A percentile compares a stretch with the other conserved stretches of the same genome.
These are phyloP conservation scores for Himantopus leucocephalus DNA, from an alignment of 2,113 vertebrate genomes.

Conservation along the genomic window DNA sequence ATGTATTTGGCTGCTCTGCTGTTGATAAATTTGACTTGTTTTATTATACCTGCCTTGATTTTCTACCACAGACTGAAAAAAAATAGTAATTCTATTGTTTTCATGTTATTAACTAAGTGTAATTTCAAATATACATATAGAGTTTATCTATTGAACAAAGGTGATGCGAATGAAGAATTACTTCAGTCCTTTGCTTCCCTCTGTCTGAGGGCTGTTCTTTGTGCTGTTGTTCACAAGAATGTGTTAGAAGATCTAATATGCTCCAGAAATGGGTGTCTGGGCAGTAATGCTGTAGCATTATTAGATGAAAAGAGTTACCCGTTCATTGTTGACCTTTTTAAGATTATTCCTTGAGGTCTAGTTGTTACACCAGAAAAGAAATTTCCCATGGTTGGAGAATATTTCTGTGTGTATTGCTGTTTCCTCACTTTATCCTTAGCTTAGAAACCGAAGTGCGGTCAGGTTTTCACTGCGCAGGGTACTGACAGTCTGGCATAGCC, in stretches of 20 bases:
- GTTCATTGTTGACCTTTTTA: background rate
- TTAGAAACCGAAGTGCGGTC: background rate
- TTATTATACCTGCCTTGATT: background rate
- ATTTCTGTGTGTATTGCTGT: background rate
- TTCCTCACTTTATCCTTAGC: background rate
- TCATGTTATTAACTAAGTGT: background rate
- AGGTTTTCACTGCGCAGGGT: background rate
- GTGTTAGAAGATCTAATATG: background rate
- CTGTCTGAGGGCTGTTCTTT: background rate
- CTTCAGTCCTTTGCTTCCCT: background rate
- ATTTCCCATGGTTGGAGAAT: background rate
- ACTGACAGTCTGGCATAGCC: background rate
- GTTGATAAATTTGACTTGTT: background rate
- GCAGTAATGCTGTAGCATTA: background rate
- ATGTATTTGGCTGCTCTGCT: background rate
- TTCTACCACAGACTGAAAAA: background rate
- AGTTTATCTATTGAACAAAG: background rate
- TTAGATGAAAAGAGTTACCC: background rate
- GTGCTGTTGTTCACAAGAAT: background rate
- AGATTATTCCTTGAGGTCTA: background rate
- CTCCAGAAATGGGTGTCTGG: background rate
- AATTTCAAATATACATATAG: background rate
- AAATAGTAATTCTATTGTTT: background rate
- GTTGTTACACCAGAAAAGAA: background rate
- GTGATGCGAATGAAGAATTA: background rate